Conservation (phyloP, 2,888 invertebrate species). For the Nineta flava region DNA sequence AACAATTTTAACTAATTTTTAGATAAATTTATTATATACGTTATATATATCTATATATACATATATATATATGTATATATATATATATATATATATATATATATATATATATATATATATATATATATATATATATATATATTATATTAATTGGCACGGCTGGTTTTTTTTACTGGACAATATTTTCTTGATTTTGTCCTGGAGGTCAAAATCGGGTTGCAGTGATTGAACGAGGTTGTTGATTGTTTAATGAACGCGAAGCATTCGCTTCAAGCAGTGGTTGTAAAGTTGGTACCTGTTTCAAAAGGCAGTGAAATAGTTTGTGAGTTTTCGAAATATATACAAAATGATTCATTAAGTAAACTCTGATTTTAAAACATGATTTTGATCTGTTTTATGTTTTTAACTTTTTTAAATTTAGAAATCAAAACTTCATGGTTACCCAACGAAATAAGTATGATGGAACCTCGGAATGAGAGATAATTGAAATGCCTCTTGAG, state of each 20-base stretch:
- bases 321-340: not conserved
- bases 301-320: not conserved
- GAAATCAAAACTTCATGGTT: too few relatives aligned
- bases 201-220: conserved; percentile 30
- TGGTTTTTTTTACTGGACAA: conserved; percentile 1
- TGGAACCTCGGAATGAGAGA: too few relatives aligned
- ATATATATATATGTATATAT: too few relatives aligned
- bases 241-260: conserved; percentile 22
- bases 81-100: too few relatives aligned
- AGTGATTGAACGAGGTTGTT: conserved; percentile 26
- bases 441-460: too few relatives aligned
- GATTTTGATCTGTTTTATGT: too few relatives aligned
- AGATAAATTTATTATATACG: too few relatives aligned
- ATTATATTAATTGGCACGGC: conserved; percentile 5
- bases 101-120: not conserved
- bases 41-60: too few relatives aligned
- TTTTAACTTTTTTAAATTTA: too few relatives aligned
- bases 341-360: not conserved
- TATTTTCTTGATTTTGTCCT: conserved; percentile 2
- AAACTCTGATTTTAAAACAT: too few relatives aligned
- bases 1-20: too few relatives aligned
- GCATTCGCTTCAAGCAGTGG: conserved; percentile 23
- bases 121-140: not conserved
- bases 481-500: too few relatives aligned
- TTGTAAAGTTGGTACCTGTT: conserved; percentile 18